Percentiles rank a stretch among this genome's conserved stretches.
Conservation (phyloP, 1,140 invertebrate species). For the Philopotamus ludificatus region DNA sequence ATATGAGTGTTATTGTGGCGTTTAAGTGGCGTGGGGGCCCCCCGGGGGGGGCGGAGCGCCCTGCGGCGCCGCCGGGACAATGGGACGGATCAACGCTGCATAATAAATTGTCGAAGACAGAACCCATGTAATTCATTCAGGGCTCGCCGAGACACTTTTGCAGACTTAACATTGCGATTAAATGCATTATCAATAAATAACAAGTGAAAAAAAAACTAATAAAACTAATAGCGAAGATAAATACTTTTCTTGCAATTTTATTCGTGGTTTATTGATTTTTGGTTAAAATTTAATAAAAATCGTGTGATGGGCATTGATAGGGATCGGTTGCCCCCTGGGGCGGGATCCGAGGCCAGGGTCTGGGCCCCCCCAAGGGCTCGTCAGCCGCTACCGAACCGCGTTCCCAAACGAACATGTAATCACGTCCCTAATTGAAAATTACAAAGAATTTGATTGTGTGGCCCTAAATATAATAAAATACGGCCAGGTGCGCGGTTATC, state of each 20-base stretch:
- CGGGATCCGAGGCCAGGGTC: not conserved
- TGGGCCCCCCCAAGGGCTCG: not conserved
- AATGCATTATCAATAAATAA: not conserved
- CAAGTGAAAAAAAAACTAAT: too few relatives aligned
- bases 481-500: not conserved
- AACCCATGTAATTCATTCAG: too few relatives aligned
- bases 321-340: too few relatives aligned
- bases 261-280: too few relatives aligned
- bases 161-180: not conserved
- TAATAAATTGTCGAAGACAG: conserved; percentile 10
- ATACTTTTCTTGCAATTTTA: too few relatives aligned
- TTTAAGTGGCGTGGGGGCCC: not conserved
- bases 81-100: not conserved
- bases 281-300: too few relatives aligned
- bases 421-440: conserved; percentile 21
- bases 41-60: not conserved
- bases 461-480: not conserved
- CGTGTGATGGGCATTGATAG: too few relatives aligned
- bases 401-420: conserved; percentile 9
- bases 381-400: conserved; percentile 12
- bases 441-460: not conserved
- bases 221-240: too few relatives aligned
- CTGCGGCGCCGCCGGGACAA: not conserved
- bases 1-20: conserved; percentile 3
- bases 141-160: too few relatives aligned